Base-by-base conservation (phyloP, 2,888 invertebrate species). In the Ornithoptera alexandrae region DNA sequence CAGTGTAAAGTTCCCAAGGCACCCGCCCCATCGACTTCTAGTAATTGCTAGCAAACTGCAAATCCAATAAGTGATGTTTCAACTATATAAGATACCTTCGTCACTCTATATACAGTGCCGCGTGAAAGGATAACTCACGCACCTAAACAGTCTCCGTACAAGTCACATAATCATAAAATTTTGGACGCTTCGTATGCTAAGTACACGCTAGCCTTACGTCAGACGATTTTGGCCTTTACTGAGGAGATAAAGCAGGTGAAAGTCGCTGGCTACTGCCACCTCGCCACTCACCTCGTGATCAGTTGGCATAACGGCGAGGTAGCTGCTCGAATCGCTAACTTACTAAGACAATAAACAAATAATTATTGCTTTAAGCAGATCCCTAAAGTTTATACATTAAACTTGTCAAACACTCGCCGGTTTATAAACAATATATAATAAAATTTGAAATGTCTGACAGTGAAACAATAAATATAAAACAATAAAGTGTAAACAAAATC, bases 171-270 rank as follows among this genome's bases (percentile, higher is more conserved):
- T 66, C 61, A 61, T 74, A 74, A 74, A 72, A 77, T 74, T 78
- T 78, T 89, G 89, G 88, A 90, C 89, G 87, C 83, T 78, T 82
- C 78, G 79, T 74, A 74, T 76, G 75, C 81, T 90, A 89, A 89
- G 90, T 90, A 90, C 90, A 85, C 79, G 75, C 77, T 80, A 78
- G 76, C 80, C 75, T 76, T 80, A 79, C 75, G 75, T 80, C 77
- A 80, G 74, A 76, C 75, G 70, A 80, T 74, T 75, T 67, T 75
- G 74, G 76, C 73, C 60, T 64, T 65, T 46, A 65, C 36, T 50
- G 8, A 6, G 20, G 39, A n/a, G 20, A 22, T 6, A 8, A 64
- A 0, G 4, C 24, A 39, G 39, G 39, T 50, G 6, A 53, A 39
- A 53, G 8, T 64, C 20, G 53, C 60, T 59, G 39, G 59, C 20